These are phyloP conservation scores for Calvadosia cruxmelitensis DNA, from an alignment of 30 jellyfish, hydroid and myxozoan genomes.

Conservation along the genomic window DNA sequence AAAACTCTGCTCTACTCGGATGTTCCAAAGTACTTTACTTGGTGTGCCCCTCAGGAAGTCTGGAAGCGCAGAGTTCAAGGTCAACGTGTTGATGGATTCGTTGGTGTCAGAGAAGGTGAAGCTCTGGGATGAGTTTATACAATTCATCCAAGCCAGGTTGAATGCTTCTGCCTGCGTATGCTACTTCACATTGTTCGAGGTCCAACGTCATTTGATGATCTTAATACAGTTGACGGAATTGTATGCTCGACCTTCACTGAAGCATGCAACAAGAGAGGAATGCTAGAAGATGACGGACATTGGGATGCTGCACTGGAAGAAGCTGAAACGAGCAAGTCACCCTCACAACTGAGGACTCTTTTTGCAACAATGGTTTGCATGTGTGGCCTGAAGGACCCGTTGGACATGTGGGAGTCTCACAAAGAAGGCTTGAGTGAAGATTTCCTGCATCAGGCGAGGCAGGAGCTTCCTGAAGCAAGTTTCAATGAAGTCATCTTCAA, in stretches of 20 bases:
- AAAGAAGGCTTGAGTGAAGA: constrained; percentile 5
- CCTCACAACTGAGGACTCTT: not conserved
- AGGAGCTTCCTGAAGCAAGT: not conserved
- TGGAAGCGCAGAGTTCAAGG: constrained; percentile 26
- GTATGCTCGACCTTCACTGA: not conserved
- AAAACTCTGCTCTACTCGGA: constrained; percentile 21
- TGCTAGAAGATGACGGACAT: constrained; percentile 30
- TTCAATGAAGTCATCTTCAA: not conserved
- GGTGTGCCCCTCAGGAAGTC: not conserved
- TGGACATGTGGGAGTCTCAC: constrained; percentile 4
- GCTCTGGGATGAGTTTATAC: constrained; percentile 36
- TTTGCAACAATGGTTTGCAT: not conserved
- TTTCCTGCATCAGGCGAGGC: not conserved
- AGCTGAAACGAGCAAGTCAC: constrained; percentile 6
- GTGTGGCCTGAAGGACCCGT: constrained; percentile 6
- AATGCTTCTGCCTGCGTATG: constrained; percentile 29
- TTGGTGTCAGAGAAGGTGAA: not conserved
- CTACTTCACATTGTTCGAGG: constrained; percentile 14
- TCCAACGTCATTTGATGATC: constrained; percentile 11
- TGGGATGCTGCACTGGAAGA: constrained; percentile 28
- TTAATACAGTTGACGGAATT: constrained; percentile 1
- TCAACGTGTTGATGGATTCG: not conserved
- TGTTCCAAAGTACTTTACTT: constrained; percentile 22
- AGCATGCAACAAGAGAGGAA: constrained; percentile 31
- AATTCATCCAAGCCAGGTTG: constrained; percentile 27